These are phyloP conservation scores for Acanthopagrus latus DNA, from an alignment of 2,797 vertebrate species.

Conservation along the genomic window DNA sequence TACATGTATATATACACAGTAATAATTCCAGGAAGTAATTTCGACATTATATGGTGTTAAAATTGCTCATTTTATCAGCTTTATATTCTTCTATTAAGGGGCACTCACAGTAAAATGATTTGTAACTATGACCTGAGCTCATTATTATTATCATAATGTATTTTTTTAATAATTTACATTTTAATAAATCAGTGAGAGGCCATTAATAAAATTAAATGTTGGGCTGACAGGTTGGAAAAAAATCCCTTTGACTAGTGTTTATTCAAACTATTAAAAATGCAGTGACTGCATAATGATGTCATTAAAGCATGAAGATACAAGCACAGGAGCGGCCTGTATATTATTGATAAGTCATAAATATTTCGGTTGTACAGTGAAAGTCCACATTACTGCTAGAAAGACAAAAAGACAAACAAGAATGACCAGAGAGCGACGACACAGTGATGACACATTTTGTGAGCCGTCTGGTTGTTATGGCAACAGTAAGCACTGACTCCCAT, in stretches of 20 bases:
- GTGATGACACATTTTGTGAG: background rate
- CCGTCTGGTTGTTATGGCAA: conserved; percentile 15
- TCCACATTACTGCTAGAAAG: no score
- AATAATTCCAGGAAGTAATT: background rate
- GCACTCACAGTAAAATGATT: background rate
- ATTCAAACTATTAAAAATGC: background rate
- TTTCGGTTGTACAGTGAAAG: no score
- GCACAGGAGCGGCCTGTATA: no score
- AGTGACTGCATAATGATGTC: background rate
- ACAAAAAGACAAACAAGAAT: no score
- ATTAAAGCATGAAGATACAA: background rate
- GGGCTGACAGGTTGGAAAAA: background rate
- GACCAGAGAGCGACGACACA: background rate
- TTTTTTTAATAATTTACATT: background rate
- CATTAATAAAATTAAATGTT: background rate
- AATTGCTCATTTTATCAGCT: background rate
- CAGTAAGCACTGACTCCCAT: background rate
- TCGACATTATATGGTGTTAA: background rate
- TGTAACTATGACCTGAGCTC: background rate
- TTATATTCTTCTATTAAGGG: background rate
- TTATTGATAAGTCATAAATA: no score
- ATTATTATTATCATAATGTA: no score
- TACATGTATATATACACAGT: background rate
- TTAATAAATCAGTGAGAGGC: background rate
- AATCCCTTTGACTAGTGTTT: background rate